Base-by-base conservation (phyloP, 2,113 vertebrate genomes). In the Vulpes ferrilata region DNA sequence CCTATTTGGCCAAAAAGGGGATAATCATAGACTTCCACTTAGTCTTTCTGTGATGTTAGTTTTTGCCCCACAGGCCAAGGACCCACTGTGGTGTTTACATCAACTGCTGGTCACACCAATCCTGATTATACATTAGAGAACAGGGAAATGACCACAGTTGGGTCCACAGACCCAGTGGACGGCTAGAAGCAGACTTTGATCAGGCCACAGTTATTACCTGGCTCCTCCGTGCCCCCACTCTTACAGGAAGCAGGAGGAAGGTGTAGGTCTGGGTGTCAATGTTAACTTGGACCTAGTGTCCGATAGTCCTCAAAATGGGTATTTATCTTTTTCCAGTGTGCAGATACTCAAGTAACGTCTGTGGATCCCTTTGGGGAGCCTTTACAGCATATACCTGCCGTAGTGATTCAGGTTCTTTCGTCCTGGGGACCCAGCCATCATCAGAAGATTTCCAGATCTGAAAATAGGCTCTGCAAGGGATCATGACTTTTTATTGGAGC, bases 371-470 rank as follows among this genome's bases (percentile, higher is more conserved):
- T 51, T 92, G 32, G 1, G 35, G 16, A 73, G 32, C 35, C 65
- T 67, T 88, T 64, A 57, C 13, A 11, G 64, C 43, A 15, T 81
- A 10, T 38, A 65, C 27, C 43, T 65, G n/a, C 38, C 43, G n/a
- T 43, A 15, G 32, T 9, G 32, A 71, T 80, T 19, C 17, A 79
- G 38, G 32, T 78, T 65, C 48, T 30, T 80, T 93, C 38, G 19
- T 80, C 38, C 60, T 11, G 11, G 20, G 23, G 57, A 60, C 11
- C 59, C 2, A 15, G 20, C 25, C 35, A 35, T 92, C n/a, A n/a
- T 92, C 57, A 81, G 48, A 73, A 65, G 59, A 48, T 82, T 90
- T 87, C 64, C n/a, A 82, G 87, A 82, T 90, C 60, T 96, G 73
- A 35, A 76, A 82, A 62, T 78, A 38, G 62, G 5, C 67, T 95